Evolutionary conservation across 2,797 vertebrate species (phyloP).

Genomic region (Spinus olivaceus): DNA sequence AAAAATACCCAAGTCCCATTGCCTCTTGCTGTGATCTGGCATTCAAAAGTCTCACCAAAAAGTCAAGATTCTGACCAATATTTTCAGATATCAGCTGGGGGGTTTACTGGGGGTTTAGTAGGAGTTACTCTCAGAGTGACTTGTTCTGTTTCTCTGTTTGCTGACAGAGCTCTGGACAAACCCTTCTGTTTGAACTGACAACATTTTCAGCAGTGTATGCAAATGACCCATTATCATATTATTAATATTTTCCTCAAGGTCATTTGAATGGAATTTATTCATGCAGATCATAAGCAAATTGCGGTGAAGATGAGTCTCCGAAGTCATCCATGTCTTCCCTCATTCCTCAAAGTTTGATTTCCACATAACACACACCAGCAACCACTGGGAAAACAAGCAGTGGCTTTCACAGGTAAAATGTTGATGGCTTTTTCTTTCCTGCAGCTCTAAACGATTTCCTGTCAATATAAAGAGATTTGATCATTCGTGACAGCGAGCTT

Average conservation of each 20-base stretch:
- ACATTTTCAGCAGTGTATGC: not conserved
- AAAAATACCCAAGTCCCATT: not conserved
- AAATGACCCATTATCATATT: not conserved
- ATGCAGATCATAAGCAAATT: not conserved
- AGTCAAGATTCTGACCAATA: not conserved
- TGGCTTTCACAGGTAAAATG: not conserved
- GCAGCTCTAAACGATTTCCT: not conserved
- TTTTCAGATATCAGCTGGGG: not conserved
- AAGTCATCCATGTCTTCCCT: not conserved
- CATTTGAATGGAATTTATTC: not conserved
- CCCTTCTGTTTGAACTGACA: slow-evolving; percentile 4
- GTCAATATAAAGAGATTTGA: not conserved
- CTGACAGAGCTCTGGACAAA: not conserved
- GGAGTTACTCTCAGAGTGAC: not conserved
- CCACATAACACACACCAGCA: accelerated
- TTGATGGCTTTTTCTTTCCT: not conserved
- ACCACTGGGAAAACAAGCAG: not conserved
- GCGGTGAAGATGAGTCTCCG: not conserved
- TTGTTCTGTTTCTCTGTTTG: not conserved
- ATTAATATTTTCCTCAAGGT: slow-evolving; percentile 35
- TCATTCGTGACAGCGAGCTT: accelerated
- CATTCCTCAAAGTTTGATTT: not conserved
- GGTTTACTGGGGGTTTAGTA: not conserved
- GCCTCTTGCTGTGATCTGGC: not conserved
- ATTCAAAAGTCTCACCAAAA: not conserved